Conservation (phyloP, 2,888 invertebrate genomes). For the Andrena chrysosceles region DNA sequence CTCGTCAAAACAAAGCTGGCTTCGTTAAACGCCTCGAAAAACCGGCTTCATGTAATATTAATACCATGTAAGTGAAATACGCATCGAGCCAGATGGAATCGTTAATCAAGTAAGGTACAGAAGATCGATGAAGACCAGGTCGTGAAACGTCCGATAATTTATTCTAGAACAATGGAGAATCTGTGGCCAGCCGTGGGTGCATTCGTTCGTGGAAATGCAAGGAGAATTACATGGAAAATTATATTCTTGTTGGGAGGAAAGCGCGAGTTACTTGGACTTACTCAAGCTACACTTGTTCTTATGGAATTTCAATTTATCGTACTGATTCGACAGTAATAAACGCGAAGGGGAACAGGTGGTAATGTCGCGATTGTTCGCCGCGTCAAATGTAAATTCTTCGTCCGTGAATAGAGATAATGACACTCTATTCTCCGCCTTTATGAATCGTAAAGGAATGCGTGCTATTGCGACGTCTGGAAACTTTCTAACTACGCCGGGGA, state of each 20-base stretch:
- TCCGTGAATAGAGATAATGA: slow-evolving; percentile 24
- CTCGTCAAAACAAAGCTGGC: slow-evolving; percentile 48
- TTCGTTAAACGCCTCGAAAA: slow-evolving; percentile 42
- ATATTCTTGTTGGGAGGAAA: neutral
- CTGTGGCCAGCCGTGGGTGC: neutral
- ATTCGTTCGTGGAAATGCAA: neutral
- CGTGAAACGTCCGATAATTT: neutral
- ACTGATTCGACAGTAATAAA: neutral
- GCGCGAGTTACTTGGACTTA: neutral
- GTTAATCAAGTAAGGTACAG: slow-evolving; percentile 14
- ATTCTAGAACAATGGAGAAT: neutral
- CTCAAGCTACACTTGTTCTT: neutral
- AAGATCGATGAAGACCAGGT: neutral
- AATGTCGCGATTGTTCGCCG: neutral
- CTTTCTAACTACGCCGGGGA: slow-evolving; percentile 26
- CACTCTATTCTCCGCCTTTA: slow-evolving; percentile 31
- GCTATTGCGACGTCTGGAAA: slow-evolving; percentile 29
- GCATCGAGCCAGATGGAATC: slow-evolving; percentile 20
- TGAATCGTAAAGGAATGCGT: slow-evolving; percentile 34
- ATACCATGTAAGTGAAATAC: slow-evolving; percentile 46
- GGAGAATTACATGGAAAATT: too few relatives aligned
- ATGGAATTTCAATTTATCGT: slow-evolving; percentile 1
- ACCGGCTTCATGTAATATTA: slow-evolving; percentile 49
- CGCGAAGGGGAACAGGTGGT: neutral
- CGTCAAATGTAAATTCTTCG: slow-evolving; percentile 24